Conservation (phyloP, 2,113 vertebrate species). For the Callipepla squamata region DNA sequence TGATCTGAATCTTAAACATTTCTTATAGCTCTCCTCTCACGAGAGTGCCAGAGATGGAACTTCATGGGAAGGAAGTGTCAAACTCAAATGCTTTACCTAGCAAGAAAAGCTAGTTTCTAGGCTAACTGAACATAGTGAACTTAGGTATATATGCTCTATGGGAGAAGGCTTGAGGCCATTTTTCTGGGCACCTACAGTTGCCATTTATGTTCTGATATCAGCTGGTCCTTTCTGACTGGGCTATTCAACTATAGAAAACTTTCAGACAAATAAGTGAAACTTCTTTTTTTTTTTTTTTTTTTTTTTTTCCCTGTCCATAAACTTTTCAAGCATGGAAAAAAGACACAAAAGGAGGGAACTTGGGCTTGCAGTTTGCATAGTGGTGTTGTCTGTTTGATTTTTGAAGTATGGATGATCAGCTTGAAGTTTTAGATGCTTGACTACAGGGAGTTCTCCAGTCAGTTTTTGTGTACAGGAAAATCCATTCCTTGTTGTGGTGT, state of each 20-base stretch:
- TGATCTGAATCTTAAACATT: neutral
- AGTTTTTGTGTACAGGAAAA: neutral
- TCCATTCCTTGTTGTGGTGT: neutral
- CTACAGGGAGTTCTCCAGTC: neutral
- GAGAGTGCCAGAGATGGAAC: neutral
- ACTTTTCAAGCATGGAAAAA: neutral
- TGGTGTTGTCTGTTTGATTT: neutral
- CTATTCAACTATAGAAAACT: neutral
- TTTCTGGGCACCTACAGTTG: neutral
- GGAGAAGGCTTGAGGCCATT: neutral
- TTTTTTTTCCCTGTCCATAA: neutral
- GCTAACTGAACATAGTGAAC: neutral
- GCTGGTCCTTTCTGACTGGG: neutral
- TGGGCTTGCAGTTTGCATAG: neutral
- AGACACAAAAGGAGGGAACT: rapidly evolving
- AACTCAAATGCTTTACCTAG: neutral
- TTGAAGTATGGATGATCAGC: neutral
- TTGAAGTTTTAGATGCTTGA: neutral
- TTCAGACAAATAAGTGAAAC: neutral
- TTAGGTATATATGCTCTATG: neutral
- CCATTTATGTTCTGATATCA: neutral
- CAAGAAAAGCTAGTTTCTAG: neutral
- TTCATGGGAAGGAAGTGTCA: neutral
- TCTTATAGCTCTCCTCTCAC: neutral
- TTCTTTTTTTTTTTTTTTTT: neutral